Percentiles rank a stretch among this genome's conserved stretches.
These are phyloP conservation scores for Siniperca scherzeri DNA, from an alignment of 2,797 vertebrate species.

Conservation along the genomic window DNA sequence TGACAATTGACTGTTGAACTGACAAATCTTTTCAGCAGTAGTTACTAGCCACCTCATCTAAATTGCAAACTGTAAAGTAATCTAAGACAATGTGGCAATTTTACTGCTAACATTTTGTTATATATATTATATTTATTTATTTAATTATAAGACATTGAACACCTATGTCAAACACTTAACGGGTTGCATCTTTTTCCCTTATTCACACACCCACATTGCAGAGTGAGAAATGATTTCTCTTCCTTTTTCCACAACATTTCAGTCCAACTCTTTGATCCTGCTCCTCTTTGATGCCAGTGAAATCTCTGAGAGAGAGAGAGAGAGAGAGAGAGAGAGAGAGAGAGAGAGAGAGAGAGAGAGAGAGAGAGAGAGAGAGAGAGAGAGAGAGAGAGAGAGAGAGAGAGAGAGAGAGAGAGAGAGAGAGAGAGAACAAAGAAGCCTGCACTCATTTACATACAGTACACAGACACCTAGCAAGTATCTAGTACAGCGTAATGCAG, in stretches of 20 bases:
- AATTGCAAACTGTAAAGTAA: background rate
- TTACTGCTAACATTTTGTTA: background rate
- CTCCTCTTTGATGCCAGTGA: slow-evolving; percentile 52
- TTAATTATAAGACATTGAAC: background rate
- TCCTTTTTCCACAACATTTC: slow-evolving; percentile 41
- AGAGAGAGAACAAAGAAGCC: slow-evolving; percentile 16
- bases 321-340: slow-evolving; percentile 7
- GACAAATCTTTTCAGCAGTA: background rate
- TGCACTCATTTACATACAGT: slow-evolving; percentile 64
- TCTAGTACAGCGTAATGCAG: slow-evolving; percentile 17
- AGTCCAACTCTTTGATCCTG: slow-evolving; percentile 57
- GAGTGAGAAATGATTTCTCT: slow-evolving; percentile 2
- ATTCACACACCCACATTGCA: slow-evolving; percentile 2
- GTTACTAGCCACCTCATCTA: too few relatives aligned
- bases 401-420: slow-evolving; percentile 8
- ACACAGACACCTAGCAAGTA: slow-evolving; percentile 12
- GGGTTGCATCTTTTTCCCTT: background rate
- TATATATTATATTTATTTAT: background rate
- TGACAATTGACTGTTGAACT: background rate
- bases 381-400: slow-evolving; percentile 9
- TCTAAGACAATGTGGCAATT: background rate
- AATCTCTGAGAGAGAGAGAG: slow-evolving; percentile 19
- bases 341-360: slow-evolving; percentile 8
- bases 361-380: slow-evolving; percentile 12
- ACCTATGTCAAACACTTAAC: background rate